Evolutionary conservation across 35 echinoderm and acorn worm species (phyloP).

Genomic region (Hemicentrotus pulcherrimus): DNA sequence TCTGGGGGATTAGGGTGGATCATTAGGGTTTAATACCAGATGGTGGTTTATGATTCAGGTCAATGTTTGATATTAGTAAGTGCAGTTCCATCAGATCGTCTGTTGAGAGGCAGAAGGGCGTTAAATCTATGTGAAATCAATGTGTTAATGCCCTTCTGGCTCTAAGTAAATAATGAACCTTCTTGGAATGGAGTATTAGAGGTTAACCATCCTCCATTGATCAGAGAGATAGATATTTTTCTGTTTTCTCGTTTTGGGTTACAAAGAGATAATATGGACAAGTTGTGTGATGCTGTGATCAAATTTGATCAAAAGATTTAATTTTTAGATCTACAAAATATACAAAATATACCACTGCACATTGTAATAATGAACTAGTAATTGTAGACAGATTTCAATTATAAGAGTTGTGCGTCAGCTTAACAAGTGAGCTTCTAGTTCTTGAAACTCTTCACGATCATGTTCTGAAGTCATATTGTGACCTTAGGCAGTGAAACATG

Average conservation of each 20-base stretch:
- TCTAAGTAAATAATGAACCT: neutral
- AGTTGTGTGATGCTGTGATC: neutral
- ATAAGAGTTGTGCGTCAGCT: no score
- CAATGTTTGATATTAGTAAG: neutral
- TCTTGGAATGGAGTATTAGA: no score
- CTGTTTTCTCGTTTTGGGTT: neutral
- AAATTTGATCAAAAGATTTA: no score
- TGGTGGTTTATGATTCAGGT: neutral
- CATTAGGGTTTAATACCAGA: neutral
- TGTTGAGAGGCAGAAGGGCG: neutral
- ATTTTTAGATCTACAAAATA: no score
- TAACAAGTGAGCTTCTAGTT: no score
- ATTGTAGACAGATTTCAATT: no score
- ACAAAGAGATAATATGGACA: neutral
- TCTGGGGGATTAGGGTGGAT: neutral
- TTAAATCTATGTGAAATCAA: neutral
- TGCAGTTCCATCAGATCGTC: neutral
- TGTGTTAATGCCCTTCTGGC: neutral
- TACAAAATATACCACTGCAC: no score
- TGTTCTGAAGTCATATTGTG: no score
- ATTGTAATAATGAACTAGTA: no score
- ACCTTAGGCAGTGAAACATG: neutral
- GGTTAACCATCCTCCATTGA: neutral
- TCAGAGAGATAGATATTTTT: neutral
- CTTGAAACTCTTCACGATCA: no score